Evolutionary conservation across 2,113 vertebrate species (phyloP), one percentile per base, ranked within the genome.

Genomic region (Bothrops jararaca): DNA sequence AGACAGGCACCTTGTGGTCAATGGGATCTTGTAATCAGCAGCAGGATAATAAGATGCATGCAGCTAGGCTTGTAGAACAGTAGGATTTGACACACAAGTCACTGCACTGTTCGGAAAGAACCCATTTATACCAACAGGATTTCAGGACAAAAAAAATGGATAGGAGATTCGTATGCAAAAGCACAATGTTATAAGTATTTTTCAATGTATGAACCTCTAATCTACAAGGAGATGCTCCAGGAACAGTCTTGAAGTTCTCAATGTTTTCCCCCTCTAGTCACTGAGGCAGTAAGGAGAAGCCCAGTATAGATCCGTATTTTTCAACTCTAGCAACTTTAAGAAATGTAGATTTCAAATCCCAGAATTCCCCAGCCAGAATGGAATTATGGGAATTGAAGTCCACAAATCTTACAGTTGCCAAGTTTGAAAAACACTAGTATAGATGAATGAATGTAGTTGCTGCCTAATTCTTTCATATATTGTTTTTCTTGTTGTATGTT

Each of bases 11-110:
- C 97, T 97, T 97, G 97, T 95, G 97, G 98, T 98, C 98, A 98
- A 97, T 97, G 96, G 96, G 96, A 98, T 97, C 97, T 97, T 96
- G 97, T 98, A 98, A 98, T 98, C 98, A 98, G 98, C 92, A 94
- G 94, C 96, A 95, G 89, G 95, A 97, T 97, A 97, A 97, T 96
- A 93, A 97, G 97, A 97, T 96, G 95, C 95, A 96, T 95, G 92
- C 95, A 95, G 93, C 94, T 96, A 95, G 95, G 93, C 92, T 95
- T 96, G 95, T 95, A 94, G 96, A 97, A 97, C 95, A 95, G 96
- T 92, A 85, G 95, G 95, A 96, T 97, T 97, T 15, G 2, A 95
- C 3, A 29, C 52, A 90, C 88, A 94, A 86, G 86, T 94, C 56
- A 20, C 8, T 4, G 92, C 86, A 53, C 1, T 89, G 88, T 92